A percentile compares a stretch with the other conserved stretches of the same genome.
Conservation (phyloP, 2,113 vertebrate species). For the Salvelinus sp. region DNA sequence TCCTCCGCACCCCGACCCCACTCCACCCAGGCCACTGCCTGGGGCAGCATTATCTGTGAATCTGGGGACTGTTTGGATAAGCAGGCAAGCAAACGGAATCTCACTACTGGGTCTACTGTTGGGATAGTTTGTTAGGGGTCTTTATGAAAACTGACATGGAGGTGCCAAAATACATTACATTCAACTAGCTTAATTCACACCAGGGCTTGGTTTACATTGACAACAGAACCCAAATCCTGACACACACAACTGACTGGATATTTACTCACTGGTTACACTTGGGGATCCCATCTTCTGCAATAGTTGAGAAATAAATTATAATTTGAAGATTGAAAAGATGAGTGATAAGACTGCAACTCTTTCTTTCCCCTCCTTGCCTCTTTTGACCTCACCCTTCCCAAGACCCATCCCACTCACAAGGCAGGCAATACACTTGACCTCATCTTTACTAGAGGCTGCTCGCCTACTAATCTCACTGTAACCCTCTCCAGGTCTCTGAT, state of each 20-base stretch:
- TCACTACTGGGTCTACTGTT: background rate
- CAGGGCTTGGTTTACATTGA: background rate
- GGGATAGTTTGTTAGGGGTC: background rate
- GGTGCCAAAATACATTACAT: background rate
- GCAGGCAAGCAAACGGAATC: conserved; percentile 1
- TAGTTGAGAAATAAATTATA: too few species aligned
- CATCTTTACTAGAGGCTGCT: too few species aligned
- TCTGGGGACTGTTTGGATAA: conserved; percentile 1
- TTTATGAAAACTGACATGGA: background rate
- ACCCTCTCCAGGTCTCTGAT: too few species aligned
- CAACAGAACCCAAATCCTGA: background rate
- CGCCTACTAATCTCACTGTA: too few species aligned
- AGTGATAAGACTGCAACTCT: too few species aligned
- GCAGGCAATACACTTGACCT: too few species aligned
- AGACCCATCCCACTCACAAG: too few species aligned
- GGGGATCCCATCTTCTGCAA: too few species aligned
- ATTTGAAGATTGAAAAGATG: too few species aligned
- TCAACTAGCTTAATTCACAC: background rate
- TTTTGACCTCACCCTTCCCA: too few species aligned
- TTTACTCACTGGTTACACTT: too few species aligned
- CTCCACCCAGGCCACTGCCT: background rate
- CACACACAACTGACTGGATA: background rate
- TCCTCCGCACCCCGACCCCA: background rate
- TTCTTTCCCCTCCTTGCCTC: too few species aligned
- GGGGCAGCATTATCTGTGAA: conserved; percentile 1